Evolutionary conservation across 1,140 invertebrate species (phyloP).

Genomic region (Drosophila bocki): DNA sequence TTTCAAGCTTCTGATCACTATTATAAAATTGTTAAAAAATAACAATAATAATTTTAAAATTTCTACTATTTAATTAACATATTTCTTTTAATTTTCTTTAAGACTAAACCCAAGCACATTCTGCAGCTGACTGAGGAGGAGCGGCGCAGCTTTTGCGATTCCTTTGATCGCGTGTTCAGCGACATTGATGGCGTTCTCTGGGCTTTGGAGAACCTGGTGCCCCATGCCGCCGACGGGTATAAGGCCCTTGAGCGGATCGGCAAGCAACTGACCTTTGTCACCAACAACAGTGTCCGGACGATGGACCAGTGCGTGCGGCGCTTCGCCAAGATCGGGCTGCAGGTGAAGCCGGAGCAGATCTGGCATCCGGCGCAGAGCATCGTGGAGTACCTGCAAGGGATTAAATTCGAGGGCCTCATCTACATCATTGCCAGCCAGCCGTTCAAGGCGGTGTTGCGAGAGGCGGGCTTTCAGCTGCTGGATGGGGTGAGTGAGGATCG

Average conservation of each 20-base stretch:
- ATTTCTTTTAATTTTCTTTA: not conserved
- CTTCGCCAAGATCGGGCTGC: constrained; percentile 41
- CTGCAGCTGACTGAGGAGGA: constrained; percentile 59
- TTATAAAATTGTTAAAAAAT: not conserved
- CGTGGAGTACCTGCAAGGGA: constrained; percentile 84
- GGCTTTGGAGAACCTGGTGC: constrained; percentile 84
- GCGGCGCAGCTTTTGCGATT: constrained; percentile 77
- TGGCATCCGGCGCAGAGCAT: constrained; percentile 84
- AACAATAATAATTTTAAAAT: no score
- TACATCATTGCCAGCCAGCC: constrained; percentile 81
- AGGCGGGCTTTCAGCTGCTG: constrained; percentile 84
- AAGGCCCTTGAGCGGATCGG: constrained; percentile 87
- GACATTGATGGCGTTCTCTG: constrained; percentile 88
- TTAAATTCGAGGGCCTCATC: constrained; percentile 85
- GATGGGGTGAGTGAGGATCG: constrained; percentile 83
- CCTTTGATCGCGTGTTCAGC: constrained; percentile 84
- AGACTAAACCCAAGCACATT: constrained; percentile 53
- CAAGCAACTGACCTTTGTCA: constrained; percentile 90
- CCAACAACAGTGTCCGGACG: constrained; percentile 88
- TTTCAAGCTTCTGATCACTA: not conserved
- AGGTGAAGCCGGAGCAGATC: constrained; percentile 68
- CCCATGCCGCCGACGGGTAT: constrained; percentile 86
- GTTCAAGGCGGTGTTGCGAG: constrained; percentile 74
- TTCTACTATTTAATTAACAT: no score
- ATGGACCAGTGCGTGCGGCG: constrained; percentile 74